phyloP scores from a whole-genome alignment of 2,113 vertebrate genomes.

The Limanda limanda region DNA sequence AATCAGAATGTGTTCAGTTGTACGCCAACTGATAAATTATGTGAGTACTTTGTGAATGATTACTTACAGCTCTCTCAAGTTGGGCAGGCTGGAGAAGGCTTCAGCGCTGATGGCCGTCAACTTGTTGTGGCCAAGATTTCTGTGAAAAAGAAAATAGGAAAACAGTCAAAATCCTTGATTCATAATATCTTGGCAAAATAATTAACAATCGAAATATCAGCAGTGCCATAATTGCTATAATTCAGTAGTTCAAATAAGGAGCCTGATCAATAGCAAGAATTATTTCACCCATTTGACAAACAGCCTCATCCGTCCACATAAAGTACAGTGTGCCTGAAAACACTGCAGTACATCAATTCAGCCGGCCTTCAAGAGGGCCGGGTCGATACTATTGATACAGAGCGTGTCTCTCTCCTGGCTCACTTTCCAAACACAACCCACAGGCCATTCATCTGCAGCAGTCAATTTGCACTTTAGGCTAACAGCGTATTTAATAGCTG shows the following conservation, averaged over 20 bases:
- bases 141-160: slow-evolving; percentile 70
- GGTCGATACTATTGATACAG: slow-evolving; percentile 86
- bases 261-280: slow-evolving; percentile 36
- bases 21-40: background rate
- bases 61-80: slow-evolving; percentile 96
- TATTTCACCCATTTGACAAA: slow-evolving; percentile 55
- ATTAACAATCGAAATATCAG: background rate
- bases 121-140: slow-evolving; percentile 95
- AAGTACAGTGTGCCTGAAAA: slow-evolving; percentile 48
- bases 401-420: slow-evolving; percentile 80
- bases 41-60: background rate
- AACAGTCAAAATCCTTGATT: background rate
- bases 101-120: slow-evolving; percentile 86
- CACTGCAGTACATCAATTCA: slow-evolving; percentile 62
- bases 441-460: slow-evolving; percentile 87
- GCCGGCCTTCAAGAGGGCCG: slow-evolving; percentile 65
- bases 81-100: slow-evolving; percentile 86
- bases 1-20: background rate
- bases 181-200: background rate
- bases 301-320: slow-evolving; percentile 42
- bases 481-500: slow-evolving; percentile 82
- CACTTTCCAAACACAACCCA: slow-evolving; percentile 77
- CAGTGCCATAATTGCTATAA: background rate
- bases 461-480: slow-evolving; percentile 87
- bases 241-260: slow-evolving; percentile 26